Conservation (phyloP, 2,888 invertebrate genomes). For the Drosophila koepferae region DNA sequence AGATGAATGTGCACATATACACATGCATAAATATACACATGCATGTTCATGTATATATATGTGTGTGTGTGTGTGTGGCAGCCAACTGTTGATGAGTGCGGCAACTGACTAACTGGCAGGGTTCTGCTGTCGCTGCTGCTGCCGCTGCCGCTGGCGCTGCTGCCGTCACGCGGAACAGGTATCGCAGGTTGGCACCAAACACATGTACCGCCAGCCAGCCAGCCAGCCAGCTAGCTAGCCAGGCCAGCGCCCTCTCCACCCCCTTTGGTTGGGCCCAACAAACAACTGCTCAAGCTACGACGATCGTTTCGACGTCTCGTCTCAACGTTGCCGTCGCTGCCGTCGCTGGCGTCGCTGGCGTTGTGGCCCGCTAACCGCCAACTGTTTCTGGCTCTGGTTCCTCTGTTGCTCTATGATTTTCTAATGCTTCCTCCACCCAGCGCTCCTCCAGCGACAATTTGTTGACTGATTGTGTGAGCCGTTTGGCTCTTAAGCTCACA, state of each 20-base stretch:
- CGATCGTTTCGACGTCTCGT: conserved; percentile 37
- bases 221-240: background rate
- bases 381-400: conserved; percentile 65
- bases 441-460: conserved; percentile 63
- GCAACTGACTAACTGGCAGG: conserved; percentile 75
- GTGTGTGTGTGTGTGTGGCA: conserved; percentile 58
- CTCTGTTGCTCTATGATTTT: conserved; percentile 68
- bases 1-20: background rate
- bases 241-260: conserved; percentile 9
- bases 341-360: conserved; percentile 22
- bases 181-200: conserved; percentile 80
- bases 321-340: conserved; percentile 16
- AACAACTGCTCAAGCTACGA: conserved; percentile 41
- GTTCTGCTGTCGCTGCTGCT: conserved; percentile 47
- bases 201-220: conserved; percentile 61
- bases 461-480: conserved; percentile 58
- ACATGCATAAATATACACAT: conserved; percentile 7
- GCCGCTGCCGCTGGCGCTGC: conserved; percentile 30
- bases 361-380: conserved; percentile 61
- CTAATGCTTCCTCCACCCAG: conserved; percentile 64
- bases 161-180: conserved; percentile 77
- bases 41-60: conserved; percentile 34
- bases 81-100: conserved; percentile 76
- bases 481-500: conserved; percentile 35
- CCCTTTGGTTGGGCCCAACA: background rate